Conservation (phyloP, 1,140 invertebrate species). For the Pogonognathellus flavescens region DNA sequence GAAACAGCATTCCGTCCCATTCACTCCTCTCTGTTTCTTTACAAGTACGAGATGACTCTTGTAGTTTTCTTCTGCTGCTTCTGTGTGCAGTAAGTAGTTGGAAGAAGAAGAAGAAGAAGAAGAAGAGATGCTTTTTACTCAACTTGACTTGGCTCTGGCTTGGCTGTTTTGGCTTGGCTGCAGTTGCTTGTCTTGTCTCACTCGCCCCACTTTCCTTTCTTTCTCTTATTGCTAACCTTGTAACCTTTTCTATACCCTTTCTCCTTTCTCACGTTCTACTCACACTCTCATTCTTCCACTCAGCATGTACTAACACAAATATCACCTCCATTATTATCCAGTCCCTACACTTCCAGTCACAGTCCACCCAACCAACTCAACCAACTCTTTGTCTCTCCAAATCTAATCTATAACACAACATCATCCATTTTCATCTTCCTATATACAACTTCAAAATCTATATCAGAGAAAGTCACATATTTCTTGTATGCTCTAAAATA, state of each 20-base stretch:
- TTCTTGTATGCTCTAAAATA: too few relatives aligned
- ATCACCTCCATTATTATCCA: slow-evolving; percentile 18
- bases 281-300: slow-evolving; percentile 14
- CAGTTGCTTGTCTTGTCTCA: not conserved
- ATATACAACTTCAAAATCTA: too few relatives aligned
- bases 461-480: too few relatives aligned
- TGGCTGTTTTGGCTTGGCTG: not conserved
- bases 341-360: not conserved
- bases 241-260: slow-evolving; percentile 42
- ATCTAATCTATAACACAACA: not conserved
- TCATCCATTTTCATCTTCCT: too few relatives aligned
- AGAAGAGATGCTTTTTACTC: slow-evolving; percentile 30
- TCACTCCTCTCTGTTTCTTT: slow-evolving; percentile 25
- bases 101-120: not conserved
- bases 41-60: slow-evolving; percentile 35
- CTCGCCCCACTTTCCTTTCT: not conserved
- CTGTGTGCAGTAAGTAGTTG: too few relatives aligned
- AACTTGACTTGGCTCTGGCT: not conserved
- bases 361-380: slow-evolving; percentile 3
- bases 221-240: slow-evolving; percentile 27
- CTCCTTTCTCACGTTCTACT: slow-evolving; percentile 21
- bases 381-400: not conserved
- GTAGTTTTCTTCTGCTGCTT: not conserved
- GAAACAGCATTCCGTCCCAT: slow-evolving; percentile 56
- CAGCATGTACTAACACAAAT: not conserved